These are phyloP conservation scores for Dryoscopus gambensis DNA, from an alignment of 2,113 vertebrate genomes.

Conservation along the genomic window DNA sequence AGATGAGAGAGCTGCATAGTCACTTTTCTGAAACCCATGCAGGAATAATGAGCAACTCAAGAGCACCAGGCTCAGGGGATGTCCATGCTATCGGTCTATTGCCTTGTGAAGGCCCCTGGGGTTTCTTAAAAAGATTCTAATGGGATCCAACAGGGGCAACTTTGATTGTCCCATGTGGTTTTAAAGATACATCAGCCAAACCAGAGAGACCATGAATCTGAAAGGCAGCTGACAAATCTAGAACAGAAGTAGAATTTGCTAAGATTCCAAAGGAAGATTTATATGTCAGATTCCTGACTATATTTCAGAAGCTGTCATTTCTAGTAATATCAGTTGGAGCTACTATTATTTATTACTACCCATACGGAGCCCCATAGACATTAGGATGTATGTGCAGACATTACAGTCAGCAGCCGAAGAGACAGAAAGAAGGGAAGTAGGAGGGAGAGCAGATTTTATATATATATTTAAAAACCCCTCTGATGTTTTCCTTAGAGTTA, in stretches of 20 bases:
- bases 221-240: conserved; percentile 29
- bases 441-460: neutral
- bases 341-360: neutral
- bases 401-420: neutral
- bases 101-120: neutral
- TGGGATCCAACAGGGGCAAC: neutral
- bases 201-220: neutral
- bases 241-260: neutral
- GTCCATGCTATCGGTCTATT: neutral
- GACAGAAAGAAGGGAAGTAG: neutral
- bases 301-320: conserved; percentile 38
- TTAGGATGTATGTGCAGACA: neutral
- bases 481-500: neutral
- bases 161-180: neutral
- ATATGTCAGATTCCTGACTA: neutral
- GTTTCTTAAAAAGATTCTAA: neutral
- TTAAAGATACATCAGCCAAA: neutral
- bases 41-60: neutral
- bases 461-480: neutral
- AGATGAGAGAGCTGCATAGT: neutral
- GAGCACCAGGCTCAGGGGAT: neutral
- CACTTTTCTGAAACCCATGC: neutral
- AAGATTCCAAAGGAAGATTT: neutral
- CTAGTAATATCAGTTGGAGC: neutral
- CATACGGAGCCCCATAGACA: neutral